Base-by-base conservation (phyloP, 92 coral and sea anemone genomes). In the Epizoanthus illoricatus region DNA sequence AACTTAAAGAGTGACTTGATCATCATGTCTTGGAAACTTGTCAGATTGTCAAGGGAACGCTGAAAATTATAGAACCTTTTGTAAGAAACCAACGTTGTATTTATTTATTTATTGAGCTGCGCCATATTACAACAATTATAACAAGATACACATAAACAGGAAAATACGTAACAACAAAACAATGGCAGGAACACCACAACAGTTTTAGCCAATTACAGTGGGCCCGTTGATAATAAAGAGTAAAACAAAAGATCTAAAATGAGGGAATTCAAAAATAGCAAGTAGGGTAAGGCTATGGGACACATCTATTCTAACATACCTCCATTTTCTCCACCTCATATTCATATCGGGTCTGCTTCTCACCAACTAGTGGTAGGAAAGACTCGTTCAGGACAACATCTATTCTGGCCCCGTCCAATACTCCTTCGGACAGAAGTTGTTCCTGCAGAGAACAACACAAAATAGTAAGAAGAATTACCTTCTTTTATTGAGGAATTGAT, bases 271-370 rank as follows among this genome's bases (percentile, higher is more conserved):
- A 28, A 28, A 28, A 28, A 28, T 1, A 28, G 33, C 33, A 28
- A 28, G 33, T 28, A 28, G 33, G 33, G 33, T 28, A 28, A 28
- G 33, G 33, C 20, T 60, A 21, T 60, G 23, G 1, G 33, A 0
- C 33, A 28, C 33, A 28, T 39, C 7, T 18, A 18, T 11, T 49
- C 13, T 18, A 57, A 71, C 76, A 69, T 71, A 93, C 99, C 97
- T 96, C 99, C 93, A 96, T 93, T 60, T 93, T 96, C 70, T 96
- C 99, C 61, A 96, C 83, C 86, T 96, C 99, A 78, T 89, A 88
- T 82, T 96, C 99, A 57, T 91, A 93, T 78, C 92, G 92, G 43
- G 99, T 93, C 63, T 96, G 90, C 76, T 93, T 96, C 87, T 91
- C 99, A 19, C 99, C 99, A 79, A 96, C 87, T 23, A 96, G 90